These are phyloP conservation scores for Parnassius smintheus DNA, from an alignment of 2,888 invertebrate genomes.

Conservation along the genomic window DNA sequence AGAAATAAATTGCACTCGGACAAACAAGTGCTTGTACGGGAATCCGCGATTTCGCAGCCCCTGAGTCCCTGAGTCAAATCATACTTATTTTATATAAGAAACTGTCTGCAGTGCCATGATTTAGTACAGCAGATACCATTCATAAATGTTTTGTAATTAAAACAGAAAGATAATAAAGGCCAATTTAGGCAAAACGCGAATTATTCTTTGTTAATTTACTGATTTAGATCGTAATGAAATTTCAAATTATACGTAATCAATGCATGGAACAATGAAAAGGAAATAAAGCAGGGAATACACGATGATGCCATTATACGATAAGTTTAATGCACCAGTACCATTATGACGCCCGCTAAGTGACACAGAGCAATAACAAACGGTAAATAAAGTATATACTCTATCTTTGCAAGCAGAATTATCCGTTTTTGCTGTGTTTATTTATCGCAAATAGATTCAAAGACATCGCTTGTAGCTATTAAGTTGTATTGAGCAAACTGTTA, in stretches of 20 bases:
- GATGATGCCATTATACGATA: slow-evolving; percentile 22
- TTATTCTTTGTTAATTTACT: no score
- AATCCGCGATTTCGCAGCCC: no score
- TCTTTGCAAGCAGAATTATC: slow-evolving; percentile 15
- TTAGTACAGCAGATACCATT: no score
- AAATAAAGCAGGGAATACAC: slow-evolving; percentile 9
- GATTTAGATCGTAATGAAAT: no score
- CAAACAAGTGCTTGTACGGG: no score
- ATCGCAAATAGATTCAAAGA: slow-evolving; percentile 21
- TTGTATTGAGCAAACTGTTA: slow-evolving; percentile 4
- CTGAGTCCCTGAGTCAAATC: no score
- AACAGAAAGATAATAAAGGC: no score
- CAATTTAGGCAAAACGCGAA: no score
- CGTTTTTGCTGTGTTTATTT: slow-evolving; percentile 2
- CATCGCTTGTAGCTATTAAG: slow-evolving; percentile 13
- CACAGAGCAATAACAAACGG: slow-evolving; percentile 18
- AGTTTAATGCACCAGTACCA: slow-evolving; percentile 22
- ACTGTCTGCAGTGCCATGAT: no score
- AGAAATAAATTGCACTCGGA: no score
- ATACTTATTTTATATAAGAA: no score
- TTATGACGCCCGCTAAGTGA: slow-evolving; percentile 19
- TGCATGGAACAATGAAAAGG: slow-evolving; percentile 18
- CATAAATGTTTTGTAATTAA: no score
- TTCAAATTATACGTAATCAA: slow-evolving; percentile 4
- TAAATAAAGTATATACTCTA: slow-evolving; percentile 20